Percentiles rank a stretch among this genome's conserved stretches.
Conservation (phyloP, 2,113 vertebrate species). For the Morone saxatilis region DNA sequence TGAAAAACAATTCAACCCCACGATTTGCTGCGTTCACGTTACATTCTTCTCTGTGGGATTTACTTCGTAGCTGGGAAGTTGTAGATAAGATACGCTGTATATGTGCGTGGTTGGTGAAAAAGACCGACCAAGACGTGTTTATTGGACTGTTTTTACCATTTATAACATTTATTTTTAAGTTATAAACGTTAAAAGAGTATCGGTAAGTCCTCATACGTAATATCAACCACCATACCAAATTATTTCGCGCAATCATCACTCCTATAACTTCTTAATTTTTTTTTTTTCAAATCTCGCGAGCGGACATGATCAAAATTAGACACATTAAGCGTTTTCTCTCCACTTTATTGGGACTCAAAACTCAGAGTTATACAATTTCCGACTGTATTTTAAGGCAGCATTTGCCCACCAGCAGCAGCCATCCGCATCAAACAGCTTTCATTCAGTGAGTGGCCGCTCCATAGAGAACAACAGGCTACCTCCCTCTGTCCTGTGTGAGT, state of each 20-base stretch:
- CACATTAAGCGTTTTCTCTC: rapidly evolving
- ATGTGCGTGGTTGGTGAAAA: not conserved
- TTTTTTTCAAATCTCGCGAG: not conserved
- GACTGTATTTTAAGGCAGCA: not conserved
- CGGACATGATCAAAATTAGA: not conserved
- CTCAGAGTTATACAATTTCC: rapidly evolving
- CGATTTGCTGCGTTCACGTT: constrained; percentile 30
- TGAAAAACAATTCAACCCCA: constrained; percentile 31
- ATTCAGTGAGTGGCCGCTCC: constrained; percentile 74
- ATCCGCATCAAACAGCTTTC: constrained; percentile 54
- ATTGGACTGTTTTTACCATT: not conserved
- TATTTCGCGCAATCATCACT: rapidly evolving
- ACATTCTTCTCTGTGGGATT: rapidly evolving
- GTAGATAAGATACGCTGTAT: too few relatives aligned
- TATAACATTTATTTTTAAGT: not conserved
- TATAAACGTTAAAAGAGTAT: not conserved
- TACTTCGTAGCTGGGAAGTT: rapidly evolving
- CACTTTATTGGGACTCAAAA: not conserved
- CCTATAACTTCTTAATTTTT: not conserved
- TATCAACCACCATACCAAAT: not conserved
- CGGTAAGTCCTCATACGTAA: rapidly evolving
- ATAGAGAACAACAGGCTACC: constrained; percentile 81
- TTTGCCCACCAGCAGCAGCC: constrained; percentile 52
- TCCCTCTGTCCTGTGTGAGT: constrained; percentile 80
- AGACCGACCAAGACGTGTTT: rapidly evolving